Evolutionary conservation across 2,888 invertebrate genomes (phyloP).

Genomic region (Leucophora obtusa): DNA sequence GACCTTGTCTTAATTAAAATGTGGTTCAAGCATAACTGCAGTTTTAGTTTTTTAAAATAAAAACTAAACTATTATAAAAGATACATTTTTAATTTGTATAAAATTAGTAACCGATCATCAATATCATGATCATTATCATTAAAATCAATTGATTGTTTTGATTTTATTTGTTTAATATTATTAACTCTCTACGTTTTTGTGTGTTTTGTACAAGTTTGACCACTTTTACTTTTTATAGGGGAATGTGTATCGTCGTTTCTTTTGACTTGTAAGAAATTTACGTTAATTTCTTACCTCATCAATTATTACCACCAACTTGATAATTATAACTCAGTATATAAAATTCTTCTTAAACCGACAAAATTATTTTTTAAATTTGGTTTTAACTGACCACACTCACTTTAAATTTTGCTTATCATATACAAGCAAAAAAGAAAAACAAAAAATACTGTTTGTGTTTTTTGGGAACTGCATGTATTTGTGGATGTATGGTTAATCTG

Average conservation of each 20-base stretch:
- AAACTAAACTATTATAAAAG: background rate
- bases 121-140: background rate
- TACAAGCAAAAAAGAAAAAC: constrained; percentile 32
- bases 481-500: constrained; percentile 1
- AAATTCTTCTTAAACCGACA: constrained; percentile 11
- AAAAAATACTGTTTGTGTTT: background rate
- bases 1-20: constrained; percentile 32
- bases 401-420: constrained; percentile 57
- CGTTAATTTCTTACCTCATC: background rate
- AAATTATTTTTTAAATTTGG: background rate
- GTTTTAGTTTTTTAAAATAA: background rate
- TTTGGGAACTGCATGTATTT: background rate
- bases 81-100: background rate
- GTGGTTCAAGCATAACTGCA: background rate
- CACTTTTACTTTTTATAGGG: constrained; percentile 72
- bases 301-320: background rate
- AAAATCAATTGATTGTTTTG: background rate
- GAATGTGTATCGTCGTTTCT: constrained; percentile 32
- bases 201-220: constrained; percentile 67
- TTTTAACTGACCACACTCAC: constrained; percentile 42
- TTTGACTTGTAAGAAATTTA: background rate
- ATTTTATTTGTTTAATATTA: constrained; percentile 13
- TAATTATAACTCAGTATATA: constrained; percentile 8
- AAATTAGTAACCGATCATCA: background rate
- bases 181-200: background rate